Conservation (phyloP, 30 jellyfish, hydroid and myxozoan genomes). For the Morbakka virulenta region DNA sequence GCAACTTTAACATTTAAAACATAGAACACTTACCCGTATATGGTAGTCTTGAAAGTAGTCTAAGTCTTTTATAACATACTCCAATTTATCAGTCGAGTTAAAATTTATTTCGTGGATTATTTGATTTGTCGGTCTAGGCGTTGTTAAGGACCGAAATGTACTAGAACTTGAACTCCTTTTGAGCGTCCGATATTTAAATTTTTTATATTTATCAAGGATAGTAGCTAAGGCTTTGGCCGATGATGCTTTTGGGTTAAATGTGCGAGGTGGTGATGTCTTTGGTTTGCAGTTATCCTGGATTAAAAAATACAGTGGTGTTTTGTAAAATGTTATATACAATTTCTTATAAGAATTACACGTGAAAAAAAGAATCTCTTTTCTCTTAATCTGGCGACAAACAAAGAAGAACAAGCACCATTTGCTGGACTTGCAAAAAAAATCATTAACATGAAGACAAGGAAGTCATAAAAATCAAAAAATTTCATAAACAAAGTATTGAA, state of each 20-base stretch:
- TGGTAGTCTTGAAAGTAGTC: conserved; percentile 70
- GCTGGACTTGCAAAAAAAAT: no score
- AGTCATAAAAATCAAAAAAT: no score
- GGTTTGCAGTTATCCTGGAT: conserved; percentile 33
- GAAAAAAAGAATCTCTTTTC: no score
- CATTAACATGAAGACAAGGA: no score
- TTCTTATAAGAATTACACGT: no score
- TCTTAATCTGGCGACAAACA: background rate
- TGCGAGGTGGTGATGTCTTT: background rate
- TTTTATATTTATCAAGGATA: background rate
- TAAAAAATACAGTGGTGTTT: background rate
- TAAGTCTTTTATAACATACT: conserved; percentile 25
- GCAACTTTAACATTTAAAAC: no score
- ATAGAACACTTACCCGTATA: conserved; percentile 40
- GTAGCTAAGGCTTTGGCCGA: background rate
- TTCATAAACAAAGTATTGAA: no score
- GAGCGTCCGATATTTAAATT: background rate
- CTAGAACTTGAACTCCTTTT: background rate
- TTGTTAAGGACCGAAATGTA: background rate
- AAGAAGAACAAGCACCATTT: no score
- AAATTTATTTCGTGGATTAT: background rate
- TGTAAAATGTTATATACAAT: background rate
- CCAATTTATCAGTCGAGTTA: background rate
- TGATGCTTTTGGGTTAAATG: background rate
- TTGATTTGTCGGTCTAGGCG: background rate